These are phyloP conservation scores for Galemys pyrenaicus DNA, from an alignment of 2,113 vertebrate genomes.

Conservation along the genomic window DNA sequence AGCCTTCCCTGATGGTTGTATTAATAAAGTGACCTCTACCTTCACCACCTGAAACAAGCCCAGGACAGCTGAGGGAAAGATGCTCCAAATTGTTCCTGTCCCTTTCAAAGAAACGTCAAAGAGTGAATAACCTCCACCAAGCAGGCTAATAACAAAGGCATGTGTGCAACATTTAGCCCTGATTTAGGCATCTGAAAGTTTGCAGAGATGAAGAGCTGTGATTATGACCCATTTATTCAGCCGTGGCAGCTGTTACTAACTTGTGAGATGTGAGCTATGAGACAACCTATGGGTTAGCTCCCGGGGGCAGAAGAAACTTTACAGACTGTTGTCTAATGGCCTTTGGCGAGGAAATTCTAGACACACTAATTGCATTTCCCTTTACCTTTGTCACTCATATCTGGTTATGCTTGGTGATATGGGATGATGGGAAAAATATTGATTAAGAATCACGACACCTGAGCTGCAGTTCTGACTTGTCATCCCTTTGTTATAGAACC, in stretches of 20 bases:
- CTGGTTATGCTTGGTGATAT: background rate
- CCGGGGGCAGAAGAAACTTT: background rate
- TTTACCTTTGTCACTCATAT: background rate
- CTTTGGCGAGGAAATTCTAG: background rate
- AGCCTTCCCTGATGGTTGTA: constrained; percentile 65
- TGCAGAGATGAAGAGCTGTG: constrained; percentile 21
- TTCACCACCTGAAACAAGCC: constrained; percentile 55
- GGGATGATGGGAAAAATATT: background rate
- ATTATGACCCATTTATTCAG: constrained; percentile 56
- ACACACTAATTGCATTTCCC: background rate
- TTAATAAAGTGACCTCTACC: constrained; percentile 76
- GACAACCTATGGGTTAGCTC: background rate
- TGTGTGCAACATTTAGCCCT: background rate
- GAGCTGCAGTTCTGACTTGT: background rate
- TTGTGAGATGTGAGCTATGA: constrained; percentile 6
- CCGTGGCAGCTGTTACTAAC: background rate
- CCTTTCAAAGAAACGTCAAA: constrained; percentile 69
- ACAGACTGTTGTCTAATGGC: background rate
- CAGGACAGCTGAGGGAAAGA: constrained; percentile 50
- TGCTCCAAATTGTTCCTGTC: constrained; percentile 58
- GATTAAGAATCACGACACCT: background rate
- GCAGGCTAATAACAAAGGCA: constrained; percentile 66
- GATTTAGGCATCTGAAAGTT: constrained; percentile 27
- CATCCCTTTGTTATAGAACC: background rate
- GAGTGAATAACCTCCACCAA: constrained; percentile 59